phyloP scores from a whole-genome alignment of 2,888 invertebrate species.

The Pterostichus madidus region DNA sequence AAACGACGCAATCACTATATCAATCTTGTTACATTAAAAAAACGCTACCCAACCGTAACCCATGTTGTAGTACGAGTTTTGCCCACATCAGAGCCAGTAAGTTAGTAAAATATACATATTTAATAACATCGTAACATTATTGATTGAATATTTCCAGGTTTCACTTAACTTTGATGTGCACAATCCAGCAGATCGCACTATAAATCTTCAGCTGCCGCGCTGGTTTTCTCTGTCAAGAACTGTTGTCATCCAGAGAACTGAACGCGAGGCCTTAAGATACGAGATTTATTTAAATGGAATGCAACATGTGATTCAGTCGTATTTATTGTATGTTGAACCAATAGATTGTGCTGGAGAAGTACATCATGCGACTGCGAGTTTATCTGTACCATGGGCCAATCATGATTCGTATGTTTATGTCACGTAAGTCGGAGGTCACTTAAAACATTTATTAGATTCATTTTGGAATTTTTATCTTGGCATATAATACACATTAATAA shows the following conservation, averaged over 20 bases:
- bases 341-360: slow-evolving; percentile 76
- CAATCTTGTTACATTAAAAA: slow-evolving; percentile 82
- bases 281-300: slow-evolving; percentile 81
- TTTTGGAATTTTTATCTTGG: too few species aligned
- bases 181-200: slow-evolving; percentile 76
- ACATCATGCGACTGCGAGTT: slow-evolving; percentile 81
- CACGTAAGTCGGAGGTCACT: slow-evolving; percentile 79
- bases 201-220: slow-evolving; percentile 72
- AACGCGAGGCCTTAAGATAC: slow-evolving; percentile 81
- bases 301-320: slow-evolving; percentile 81
- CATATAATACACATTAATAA: too few species aligned
- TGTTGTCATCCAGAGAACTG: slow-evolving; percentile 79
- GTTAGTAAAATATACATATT: slow-evolving; percentile 69
- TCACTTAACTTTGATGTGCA: slow-evolving; percentile 83
- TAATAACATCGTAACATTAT: too few species aligned
- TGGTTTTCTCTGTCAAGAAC: slow-evolving; percentile 73
- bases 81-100: slow-evolving; percentile 81
- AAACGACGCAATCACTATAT: slow-evolving; percentile 79
- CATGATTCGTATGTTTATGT: slow-evolving; percentile 81
- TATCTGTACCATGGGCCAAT: slow-evolving; percentile 84
- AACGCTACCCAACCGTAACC: slow-evolving; percentile 80
- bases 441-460: too few species aligned
- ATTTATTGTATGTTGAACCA: slow-evolving; percentile 81
- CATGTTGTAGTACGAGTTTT: slow-evolving; percentile 86
- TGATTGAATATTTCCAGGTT: slow-evolving; percentile 77